Conservation (phyloP, 1,140 invertebrate genomes). For the Chrysomallon squamiferum region DNA sequence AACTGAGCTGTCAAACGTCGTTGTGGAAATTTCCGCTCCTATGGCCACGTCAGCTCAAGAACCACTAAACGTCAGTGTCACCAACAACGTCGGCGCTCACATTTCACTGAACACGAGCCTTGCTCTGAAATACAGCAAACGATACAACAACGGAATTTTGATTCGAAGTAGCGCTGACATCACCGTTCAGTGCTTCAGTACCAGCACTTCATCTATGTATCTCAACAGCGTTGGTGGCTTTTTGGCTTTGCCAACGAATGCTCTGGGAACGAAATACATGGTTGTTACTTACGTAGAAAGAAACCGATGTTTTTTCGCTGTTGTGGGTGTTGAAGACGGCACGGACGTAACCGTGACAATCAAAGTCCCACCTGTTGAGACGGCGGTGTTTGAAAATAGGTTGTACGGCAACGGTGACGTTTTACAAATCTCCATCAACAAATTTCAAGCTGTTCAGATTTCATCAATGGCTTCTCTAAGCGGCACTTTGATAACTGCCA, state of each 20-base stretch:
- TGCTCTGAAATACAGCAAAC: background rate
- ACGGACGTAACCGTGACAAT: background rate
- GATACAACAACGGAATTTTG: background rate
- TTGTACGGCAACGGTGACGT: background rate
- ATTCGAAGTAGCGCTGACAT: background rate
- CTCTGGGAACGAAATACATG: background rate
- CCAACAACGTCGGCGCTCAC: background rate
- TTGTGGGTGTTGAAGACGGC: background rate
- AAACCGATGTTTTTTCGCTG: background rate
- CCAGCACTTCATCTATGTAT: background rate
- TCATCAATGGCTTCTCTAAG: background rate
- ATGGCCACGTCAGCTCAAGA: background rate
- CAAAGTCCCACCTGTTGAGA: background rate
- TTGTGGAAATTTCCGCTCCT: background rate
- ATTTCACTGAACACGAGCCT: background rate
- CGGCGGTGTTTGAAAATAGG: background rate
- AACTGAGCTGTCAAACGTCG: background rate
- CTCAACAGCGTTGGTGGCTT: background rate
- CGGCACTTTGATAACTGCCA: background rate
- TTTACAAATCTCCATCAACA: background rate
- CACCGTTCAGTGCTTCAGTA: background rate
- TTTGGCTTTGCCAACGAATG: background rate
- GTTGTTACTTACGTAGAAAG: background rate
- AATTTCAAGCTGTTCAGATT: background rate
- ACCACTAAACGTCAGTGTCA: no score